These are phyloP conservation scores for Styela clava DNA, from an alignment of 23 tunicate species.

Conservation along the genomic window DNA sequence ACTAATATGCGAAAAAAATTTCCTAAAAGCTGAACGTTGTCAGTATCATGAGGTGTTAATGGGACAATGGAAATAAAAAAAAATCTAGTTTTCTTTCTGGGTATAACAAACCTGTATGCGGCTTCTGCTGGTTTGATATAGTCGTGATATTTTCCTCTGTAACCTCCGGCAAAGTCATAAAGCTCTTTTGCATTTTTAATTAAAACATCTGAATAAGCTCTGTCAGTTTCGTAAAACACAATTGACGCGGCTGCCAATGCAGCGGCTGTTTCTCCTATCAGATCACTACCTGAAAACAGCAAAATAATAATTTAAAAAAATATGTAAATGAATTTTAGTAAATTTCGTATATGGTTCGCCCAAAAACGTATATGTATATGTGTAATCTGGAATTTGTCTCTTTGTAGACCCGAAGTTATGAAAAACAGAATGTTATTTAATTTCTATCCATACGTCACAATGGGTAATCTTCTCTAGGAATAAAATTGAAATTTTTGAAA, in stretches of 20 bases:
- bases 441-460: no score
- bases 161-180: conserved; percentile 52
- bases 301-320: no score
- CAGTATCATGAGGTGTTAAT: no score
- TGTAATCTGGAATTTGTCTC: no score
- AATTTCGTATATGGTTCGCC: neutral
- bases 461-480: no score
- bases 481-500: no score
- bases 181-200: conserved; percentile 55
- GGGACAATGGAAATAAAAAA: no score
- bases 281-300: conserved; percentile 49
- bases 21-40: no score
- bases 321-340: neutral
- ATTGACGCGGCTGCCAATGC: conserved; percentile 86
- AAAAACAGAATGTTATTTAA: no score
- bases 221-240: conserved; percentile 56
- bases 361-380: neutral
- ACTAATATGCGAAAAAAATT: no score
- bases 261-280: conserved; percentile 83
- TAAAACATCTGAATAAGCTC: conserved; percentile 38
- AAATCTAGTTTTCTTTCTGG: neutral
- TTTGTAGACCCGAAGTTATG: no score
- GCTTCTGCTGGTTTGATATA: conserved; percentile 51
- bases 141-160: conserved; percentile 50
- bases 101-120: conserved; percentile 50